Base-by-base conservation (phyloP, 2,113 vertebrate genomes). In the Cyprinodon brontotheroides region DNA sequence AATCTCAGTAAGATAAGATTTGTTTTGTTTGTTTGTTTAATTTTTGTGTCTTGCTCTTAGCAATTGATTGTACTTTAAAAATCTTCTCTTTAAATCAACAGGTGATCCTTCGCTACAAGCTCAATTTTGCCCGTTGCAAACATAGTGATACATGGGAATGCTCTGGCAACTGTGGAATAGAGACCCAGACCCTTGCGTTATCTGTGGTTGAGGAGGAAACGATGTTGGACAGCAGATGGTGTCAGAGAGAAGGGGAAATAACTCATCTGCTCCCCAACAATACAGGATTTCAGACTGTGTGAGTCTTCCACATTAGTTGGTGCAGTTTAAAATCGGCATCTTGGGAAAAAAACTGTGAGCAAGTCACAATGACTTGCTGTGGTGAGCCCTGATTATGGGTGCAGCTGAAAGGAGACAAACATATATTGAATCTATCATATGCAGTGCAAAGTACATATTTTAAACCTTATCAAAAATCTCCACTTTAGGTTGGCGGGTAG, bases 51-150 rank as follows among this genome's bases (percentile, higher is more conserved):
- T 40, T 3, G 3, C 3, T 41, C 22, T 29, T 1, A 37, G 22
- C 0, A 3, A 41, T 64, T 65, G 3, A 65, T 43, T 43, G 20
- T 6, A 43, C 10, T 63, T 10, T 9, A 39, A 9, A 22, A 11
- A 3, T 11, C 41, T 14, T 45, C 3, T 1, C 11, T 47, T 8
- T 47, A 43, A 12, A 60, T n/a, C 53, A 22, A 29, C 68, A 89
- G 86, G 79, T 70, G 68, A 69, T 66, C 2, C 14, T 86, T 13
- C 77, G 60, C 45, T 78, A 80, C 0, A 84, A 87, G 29, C 0
- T 71, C 4, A 69, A 9, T 47, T 86, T 69, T 43, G 6, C 2
- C 0, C 0, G 0, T 0, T 89, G 80, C 1, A 0, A 1, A 13
- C 0, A 13, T 7, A 3, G 0, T 45, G 11, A 45, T 29, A 1